Conservation (phyloP, 2,797 vertebrate species). For the Iguana delicatissima region DNA sequence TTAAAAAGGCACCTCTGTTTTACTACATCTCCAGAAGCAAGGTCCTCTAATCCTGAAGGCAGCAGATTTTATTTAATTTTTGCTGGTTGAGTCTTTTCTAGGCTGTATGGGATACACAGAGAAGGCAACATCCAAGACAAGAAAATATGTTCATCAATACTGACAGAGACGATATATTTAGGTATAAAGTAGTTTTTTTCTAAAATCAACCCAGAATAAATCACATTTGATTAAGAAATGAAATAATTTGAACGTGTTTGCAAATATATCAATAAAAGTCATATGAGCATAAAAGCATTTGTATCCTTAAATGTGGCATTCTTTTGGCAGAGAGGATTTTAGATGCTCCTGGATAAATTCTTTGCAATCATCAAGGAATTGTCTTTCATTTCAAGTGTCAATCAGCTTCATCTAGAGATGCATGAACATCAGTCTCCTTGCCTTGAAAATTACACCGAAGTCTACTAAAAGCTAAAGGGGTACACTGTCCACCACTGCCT, state of each 20-base stretch:
- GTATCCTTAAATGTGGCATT: not conserved
- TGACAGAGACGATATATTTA: not conserved
- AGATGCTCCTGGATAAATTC: not conserved
- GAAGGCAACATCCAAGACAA: not conserved
- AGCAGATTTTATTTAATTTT: not conserved
- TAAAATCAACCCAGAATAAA: conserved; percentile 1
- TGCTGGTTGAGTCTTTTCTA: not conserved
- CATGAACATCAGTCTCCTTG: not conserved
- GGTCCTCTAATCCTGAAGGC: not conserved
- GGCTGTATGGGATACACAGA: not conserved
- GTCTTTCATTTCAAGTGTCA: not conserved
- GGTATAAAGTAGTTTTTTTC: not conserved
- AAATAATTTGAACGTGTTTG: not conserved
- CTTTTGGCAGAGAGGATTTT: not conserved
- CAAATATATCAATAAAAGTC: not conserved
- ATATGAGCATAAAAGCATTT: not conserved
- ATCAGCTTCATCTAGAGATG: not conserved
- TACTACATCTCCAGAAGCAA: not conserved
- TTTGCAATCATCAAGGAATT: not conserved
- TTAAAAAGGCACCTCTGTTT: not conserved
- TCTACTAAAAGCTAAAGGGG: not conserved
- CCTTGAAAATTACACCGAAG: not conserved
- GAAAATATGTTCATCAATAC: not conserved
- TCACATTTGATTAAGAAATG: not conserved
- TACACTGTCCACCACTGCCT: not conserved